phyloP scores from a whole-genome alignment of 2,113 vertebrate genomes.

The Mionectes macconnelli region DNA sequence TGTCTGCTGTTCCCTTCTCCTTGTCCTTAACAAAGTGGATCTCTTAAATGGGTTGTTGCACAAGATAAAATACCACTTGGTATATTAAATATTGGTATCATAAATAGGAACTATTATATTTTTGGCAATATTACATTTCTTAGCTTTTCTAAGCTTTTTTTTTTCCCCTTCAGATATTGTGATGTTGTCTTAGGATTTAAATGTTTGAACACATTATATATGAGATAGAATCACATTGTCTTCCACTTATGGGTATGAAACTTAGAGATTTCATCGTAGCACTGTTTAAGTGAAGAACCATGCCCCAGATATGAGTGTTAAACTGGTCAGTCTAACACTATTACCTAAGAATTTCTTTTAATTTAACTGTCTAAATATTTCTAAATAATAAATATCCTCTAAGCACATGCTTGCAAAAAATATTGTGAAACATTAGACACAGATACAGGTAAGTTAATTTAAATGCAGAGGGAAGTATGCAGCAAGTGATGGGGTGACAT shows the following conservation, averaged over 20 bases:
- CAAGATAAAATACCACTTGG: neutral
- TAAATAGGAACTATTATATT: neutral
- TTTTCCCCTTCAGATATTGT: neutral
- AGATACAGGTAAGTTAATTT: neutral
- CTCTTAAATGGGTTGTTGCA: neutral
- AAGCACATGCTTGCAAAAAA: neutral
- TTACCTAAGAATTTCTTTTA: neutral
- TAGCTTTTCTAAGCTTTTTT: neutral
- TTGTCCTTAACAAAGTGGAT: neutral
- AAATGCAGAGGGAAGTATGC: neutral
- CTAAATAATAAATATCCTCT: neutral
- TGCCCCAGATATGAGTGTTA: neutral
- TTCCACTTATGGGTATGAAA: neutral
- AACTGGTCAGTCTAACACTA: neutral
- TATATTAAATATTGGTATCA: neutral
- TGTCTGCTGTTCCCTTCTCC: neutral
- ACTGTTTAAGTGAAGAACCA: neutral
- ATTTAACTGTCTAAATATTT: neutral
- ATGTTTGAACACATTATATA: neutral
- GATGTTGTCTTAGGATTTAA: neutral
- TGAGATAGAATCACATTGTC: neutral
- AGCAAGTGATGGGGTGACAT: neutral
- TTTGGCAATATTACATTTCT: neutral
- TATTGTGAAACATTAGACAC: neutral
- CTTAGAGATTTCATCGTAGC: neutral